Base-by-base conservation (phyloP, 1,140 invertebrate species). In the Probaryconus sp. region DNA sequence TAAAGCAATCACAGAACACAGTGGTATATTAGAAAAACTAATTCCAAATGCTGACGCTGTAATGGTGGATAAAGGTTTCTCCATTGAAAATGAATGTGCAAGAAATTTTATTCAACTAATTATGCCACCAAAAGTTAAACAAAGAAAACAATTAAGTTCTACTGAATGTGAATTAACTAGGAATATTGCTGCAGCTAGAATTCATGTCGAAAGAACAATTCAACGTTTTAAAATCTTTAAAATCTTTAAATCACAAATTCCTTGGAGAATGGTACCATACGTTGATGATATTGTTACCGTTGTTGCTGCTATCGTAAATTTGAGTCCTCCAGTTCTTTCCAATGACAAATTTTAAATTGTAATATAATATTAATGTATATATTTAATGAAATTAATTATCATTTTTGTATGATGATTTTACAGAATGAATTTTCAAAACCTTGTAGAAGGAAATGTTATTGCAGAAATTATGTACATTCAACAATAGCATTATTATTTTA, bases 201-300 rank as follows among this genome's bases (percentile, higher is more conserved):
- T 73, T 35, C 45, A 73, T 16, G 45, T 65, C 0, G 37, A 67
- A 11, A n/a, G 43, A 28, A 17, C 56, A 3, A 82, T 84, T 16
- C 70, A 81, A 58, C 43, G 78, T 38, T 72, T 80, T 9, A 82
- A 79, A 78, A 56, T 72, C n/a, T 83, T 76, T 43, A 58, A 76
- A 38, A 69, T 81, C 31, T 55, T 76, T 7, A 65, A 35, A 55
- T 51, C 17, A 2, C 31, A 21, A 26, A 37, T 51, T 35, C 18
- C 48, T 37, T 55, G 50, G 33, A 14, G 47, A 13, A 47, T 55
- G 11, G 16, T 33, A 16, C 30, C 47, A n/a, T 50, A 31, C 10
- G 16, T 30, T 50, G 28, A 18, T 16, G 26, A 33, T 30, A 50
- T 50, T 17, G 47, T 18, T 4, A 30, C 6, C 4, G 9, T 31